phyloP scores from a whole-genome alignment of 2,113 vertebrate genomes.

The Himantopus leucocephalus region DNA sequence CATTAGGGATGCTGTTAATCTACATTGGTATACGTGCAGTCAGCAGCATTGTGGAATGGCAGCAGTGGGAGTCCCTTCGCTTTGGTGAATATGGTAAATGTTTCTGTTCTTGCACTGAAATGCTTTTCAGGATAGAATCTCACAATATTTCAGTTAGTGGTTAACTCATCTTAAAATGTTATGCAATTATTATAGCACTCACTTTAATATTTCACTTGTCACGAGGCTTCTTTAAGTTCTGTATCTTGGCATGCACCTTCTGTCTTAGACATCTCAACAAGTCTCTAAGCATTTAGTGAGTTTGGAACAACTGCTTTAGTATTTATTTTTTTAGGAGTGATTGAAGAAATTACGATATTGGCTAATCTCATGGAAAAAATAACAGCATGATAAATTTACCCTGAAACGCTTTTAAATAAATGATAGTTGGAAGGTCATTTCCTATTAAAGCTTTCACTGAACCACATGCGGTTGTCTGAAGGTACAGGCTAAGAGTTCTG shows the following conservation, averaged over 20 bases:
- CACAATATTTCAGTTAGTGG: background rate
- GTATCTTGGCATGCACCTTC: background rate
- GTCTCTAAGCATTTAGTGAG: background rate
- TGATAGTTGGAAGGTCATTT: background rate
- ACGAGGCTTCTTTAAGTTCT: background rate
- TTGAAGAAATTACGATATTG: background rate
- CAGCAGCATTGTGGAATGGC: constrained; percentile 92
- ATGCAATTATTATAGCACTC: background rate
- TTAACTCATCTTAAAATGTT: background rate
- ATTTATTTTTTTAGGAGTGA: background rate
- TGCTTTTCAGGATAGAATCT: background rate
- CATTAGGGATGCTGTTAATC: constrained; percentile 96
- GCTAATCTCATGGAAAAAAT: background rate
- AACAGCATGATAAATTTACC: background rate
- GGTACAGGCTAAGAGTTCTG: background rate
- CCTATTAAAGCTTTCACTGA: background rate
- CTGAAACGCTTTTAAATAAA: background rate
- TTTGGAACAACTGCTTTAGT: background rate
- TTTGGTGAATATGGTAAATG: constrained; percentile 96
- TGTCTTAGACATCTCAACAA: background rate
- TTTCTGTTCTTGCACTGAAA: background rate
- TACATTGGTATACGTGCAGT: constrained; percentile 88
- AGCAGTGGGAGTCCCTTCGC: constrained; percentile 94
- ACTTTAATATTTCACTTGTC: background rate
- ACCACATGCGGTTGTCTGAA: background rate